Base-by-base conservation (phyloP, 2,113 vertebrate species). In the Periophthalmodon schlosseri region DNA sequence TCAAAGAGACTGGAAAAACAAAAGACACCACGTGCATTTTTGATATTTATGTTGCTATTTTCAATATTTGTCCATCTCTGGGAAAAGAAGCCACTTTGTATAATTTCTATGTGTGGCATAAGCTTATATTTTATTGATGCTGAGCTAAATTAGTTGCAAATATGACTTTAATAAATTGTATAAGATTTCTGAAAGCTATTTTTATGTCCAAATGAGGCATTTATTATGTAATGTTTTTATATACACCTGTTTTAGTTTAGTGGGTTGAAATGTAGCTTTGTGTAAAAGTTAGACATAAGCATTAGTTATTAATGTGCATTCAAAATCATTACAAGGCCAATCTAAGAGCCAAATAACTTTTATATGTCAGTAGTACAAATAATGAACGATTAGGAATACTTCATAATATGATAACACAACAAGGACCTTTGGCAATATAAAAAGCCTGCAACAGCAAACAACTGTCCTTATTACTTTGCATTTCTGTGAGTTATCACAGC, bases 1-100 rank as follows among this genome's bases (percentile, higher is more conserved):
- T 50, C 13, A 54, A n/a, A 34, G 18, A 20, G 60, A 75, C 58
- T 33, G 58, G 13, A 61, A 61, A 61, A 57, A 44, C 54, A n/a
- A 56, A 24, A 15, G 57, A 34, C 33, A 65, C 20, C 63, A 12
- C 34, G 39, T 34, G 28, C 28, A 39, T 65, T 44, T 65, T n/a
- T 39, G 7, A 20, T 18, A 18, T 33, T 64, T 20, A 6, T 61
- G 14, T 15, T 39, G 63, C 20, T 14, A 36, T 65, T 36, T n/a
- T 65, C 34, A 44, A 18, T 20, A 39, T 34, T 18, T 44, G 34
- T 44, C 63, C 13, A 5, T 21, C 8, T 65, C 18, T 65, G 36
- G 18, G 63, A 44, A 44, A 12, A 65, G 20, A n/a, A 65, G 63
- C 20, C 34, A 65, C 20, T 21, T n/a, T 65, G 33, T 44, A 11